These are phyloP conservation scores for Xerus inauris DNA, from an alignment of 2,113 vertebrate genomes.

Conservation along the genomic window DNA sequence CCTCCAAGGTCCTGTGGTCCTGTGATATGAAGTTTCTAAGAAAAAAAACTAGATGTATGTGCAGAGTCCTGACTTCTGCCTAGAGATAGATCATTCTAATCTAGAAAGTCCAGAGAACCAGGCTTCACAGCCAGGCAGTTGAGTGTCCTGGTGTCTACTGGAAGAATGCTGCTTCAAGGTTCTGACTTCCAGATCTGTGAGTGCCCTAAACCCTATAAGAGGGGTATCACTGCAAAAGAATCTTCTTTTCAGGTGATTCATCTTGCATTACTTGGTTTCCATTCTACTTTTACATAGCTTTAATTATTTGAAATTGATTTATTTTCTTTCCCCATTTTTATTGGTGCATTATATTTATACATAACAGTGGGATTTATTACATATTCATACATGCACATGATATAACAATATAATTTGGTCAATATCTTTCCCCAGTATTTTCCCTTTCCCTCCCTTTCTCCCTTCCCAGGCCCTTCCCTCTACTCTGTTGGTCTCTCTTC, in stretches of 20 bases:
- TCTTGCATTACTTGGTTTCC: not conserved
- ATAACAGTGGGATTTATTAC: no score
- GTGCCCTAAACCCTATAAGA: not conserved
- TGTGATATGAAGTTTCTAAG: conserved; percentile 19
- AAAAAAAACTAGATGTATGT: no score
- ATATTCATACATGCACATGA: no score
- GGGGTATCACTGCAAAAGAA: not conserved
- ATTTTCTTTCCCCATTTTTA: no score
- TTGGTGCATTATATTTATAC: no score
- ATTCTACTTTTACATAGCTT: conserved; percentile 48
- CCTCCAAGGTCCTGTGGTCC: not conserved
- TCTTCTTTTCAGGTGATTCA: not conserved
- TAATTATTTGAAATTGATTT: conserved; percentile 9
- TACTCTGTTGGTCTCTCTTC: no score
- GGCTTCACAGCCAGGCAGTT: not conserved
- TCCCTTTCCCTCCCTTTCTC: no score
- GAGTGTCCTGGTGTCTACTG: not conserved
- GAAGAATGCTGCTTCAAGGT: not conserved
- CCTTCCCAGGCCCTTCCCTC: no score
- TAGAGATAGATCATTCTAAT: conserved; percentile 36
- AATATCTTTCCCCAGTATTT: no score
- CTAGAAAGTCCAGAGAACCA: not conserved
- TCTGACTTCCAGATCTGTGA: not conserved
- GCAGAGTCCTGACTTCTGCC: not conserved
- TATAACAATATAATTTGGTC: no score